A percentile compares a stretch with the other conserved stretches of the same genome.
phyloP scores from a whole-genome alignment of 2,797 vertebrate species.

The Coreius guichenoti region DNA sequence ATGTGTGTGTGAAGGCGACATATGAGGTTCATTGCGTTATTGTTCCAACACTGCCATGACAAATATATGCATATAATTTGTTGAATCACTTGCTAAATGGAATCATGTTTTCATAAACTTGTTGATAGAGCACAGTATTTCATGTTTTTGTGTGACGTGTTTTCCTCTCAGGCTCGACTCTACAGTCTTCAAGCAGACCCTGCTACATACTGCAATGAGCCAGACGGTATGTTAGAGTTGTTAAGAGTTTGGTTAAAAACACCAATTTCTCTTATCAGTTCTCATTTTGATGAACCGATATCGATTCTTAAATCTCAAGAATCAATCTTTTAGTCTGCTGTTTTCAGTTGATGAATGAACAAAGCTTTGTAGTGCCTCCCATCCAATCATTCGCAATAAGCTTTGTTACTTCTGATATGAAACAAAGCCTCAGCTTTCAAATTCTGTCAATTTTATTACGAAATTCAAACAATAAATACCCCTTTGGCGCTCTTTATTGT shows the following conservation, averaged over 20 bases:
- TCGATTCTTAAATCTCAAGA: neutral
- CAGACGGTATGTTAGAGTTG: conserved; percentile 85
- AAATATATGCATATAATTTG: neutral
- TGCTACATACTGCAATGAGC: conserved; percentile 98
- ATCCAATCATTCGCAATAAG: neutral
- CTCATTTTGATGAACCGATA: neutral
- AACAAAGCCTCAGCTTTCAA: neutral
- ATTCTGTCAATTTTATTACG: too few relatives aligned
- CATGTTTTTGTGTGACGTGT: neutral
- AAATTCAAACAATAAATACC: too few relatives aligned
- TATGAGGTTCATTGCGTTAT: too few relatives aligned
- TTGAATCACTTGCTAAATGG: neutral
- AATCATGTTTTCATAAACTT: neutral
- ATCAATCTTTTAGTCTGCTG: neutral
- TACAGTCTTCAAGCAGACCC: conserved; percentile 98
- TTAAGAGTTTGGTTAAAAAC: neutral
- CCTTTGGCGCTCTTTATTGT: too few relatives aligned
- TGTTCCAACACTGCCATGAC: neutral
- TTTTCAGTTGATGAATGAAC: neutral
- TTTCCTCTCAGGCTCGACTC: conserved; percentile 86
- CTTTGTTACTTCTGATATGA: neutral
- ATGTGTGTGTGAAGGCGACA: too few relatives aligned
- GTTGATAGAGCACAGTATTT: neutral
- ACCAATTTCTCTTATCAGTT: neutral
- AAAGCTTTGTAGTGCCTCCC: neutral